A percentile compares a stretch with the other conserved stretches of the same genome.
These are phyloP conservation scores for Trichonephila clavipes DNA, from an alignment of 1,140 invertebrate species.

Conservation along the genomic window DNA sequence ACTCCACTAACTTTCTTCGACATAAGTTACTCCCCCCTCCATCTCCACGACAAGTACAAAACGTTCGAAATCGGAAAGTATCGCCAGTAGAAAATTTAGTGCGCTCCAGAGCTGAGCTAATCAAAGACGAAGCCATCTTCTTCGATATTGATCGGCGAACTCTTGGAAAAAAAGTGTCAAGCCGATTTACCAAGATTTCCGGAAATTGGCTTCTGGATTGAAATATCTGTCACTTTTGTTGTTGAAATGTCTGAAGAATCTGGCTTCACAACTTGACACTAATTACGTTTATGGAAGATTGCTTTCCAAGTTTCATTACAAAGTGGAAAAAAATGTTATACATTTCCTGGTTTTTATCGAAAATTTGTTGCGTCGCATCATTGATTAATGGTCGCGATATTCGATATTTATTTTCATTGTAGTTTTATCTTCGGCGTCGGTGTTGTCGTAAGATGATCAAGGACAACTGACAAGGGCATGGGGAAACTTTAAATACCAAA, in stretches of 20 bases:
- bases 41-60: not conserved
- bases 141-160: not conserved
- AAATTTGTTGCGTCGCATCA: not conserved
- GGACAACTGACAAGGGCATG: not conserved
- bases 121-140: not conserved
- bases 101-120: not conserved
- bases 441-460: not conserved
- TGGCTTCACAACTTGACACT: slow-evolving; percentile 17
- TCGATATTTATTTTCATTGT: slow-evolving; percentile 1
- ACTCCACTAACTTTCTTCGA: not conserved
- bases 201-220: slow-evolving; percentile 47
- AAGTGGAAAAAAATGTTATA: not conserved
- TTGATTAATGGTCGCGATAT: not conserved
- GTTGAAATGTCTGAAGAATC: slow-evolving; percentile 10
- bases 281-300: slow-evolving; percentile 25
- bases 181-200: slow-evolving; percentile 51
- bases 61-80: not conserved
- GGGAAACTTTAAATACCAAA: too few species aligned
- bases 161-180: not conserved
- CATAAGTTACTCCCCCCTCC: not conserved
- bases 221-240: slow-evolving; percentile 39
- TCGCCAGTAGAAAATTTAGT: not conserved
- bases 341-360: not conserved
- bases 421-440: not conserved
- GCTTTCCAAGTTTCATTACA: not conserved